A percentile compares a stretch with the other conserved stretches of the same genome.
These are phyloP conservation scores for Lordiphosa stackelbergi DNA, from an alignment of 1,140 invertebrate species.

Conservation along the genomic window DNA sequence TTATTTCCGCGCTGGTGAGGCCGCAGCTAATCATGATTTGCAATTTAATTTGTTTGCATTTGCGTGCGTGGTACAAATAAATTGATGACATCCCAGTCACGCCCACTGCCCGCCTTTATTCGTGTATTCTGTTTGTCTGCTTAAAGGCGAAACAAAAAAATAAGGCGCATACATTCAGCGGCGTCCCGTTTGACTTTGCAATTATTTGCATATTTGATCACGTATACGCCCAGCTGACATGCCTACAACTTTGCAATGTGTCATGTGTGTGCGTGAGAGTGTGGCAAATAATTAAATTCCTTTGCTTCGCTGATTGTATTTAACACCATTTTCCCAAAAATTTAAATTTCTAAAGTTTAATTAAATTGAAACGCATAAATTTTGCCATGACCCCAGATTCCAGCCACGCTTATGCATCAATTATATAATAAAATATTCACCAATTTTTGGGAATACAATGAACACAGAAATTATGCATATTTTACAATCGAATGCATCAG, in stretches of 20 bases:
- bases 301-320: constrained; percentile 17
- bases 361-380: background rate
- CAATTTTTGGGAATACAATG: background rate
- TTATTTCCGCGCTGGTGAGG: background rate
- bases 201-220: constrained; percentile 65
- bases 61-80: constrained; percentile 68
- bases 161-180: constrained; percentile 4
- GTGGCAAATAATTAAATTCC: constrained; percentile 39
- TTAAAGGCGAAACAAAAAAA: constrained; percentile 18
- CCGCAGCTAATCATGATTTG: constrained; percentile 67
- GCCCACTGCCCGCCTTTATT: constrained; percentile 1
- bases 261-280: constrained; percentile 5
- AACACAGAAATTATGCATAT: background rate
- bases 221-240: constrained; percentile 32
- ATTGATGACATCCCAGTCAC: constrained; percentile 55
- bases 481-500: background rate
- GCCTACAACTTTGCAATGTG: constrained; percentile 10
- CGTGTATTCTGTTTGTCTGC: constrained; percentile 13
- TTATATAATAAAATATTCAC: background rate
- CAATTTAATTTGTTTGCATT: constrained; percentile 71
- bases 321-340: background rate
- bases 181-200: constrained; percentile 38
- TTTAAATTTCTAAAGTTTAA: background rate
- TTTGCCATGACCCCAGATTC: background rate
- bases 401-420: background rate